Evolutionary conservation across 2,888 invertebrate species (phyloP).

Genomic region (Pachymerium ferrugineum): DNA sequence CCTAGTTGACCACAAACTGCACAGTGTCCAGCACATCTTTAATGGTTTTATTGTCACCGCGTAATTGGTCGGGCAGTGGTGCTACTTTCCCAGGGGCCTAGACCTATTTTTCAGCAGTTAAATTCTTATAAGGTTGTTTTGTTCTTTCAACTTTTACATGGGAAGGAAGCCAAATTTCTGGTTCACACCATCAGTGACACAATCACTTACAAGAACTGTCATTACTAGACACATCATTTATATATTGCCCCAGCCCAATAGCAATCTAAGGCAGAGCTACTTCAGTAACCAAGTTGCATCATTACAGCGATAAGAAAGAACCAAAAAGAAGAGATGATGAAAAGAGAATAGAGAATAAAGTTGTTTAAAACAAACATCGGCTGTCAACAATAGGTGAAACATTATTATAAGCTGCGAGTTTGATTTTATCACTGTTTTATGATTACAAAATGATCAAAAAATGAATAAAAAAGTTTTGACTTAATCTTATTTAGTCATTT

Average conservation of each 20-base stretch:
- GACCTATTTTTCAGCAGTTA: not conserved
- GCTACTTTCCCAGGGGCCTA: not conserved
- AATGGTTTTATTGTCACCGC: constrained; percentile 9
- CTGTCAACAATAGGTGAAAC: too few species aligned
- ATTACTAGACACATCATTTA: not conserved
- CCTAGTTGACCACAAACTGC: not conserved
- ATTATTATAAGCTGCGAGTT: too few species aligned
- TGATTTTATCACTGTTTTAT: too few species aligned
- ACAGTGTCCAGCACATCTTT: not conserved
- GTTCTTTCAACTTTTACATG: not conserved
- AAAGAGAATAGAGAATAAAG: too few species aligned
- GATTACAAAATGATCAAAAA: too few species aligned
- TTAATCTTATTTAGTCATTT: too few species aligned
- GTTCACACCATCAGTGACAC: not conserved
- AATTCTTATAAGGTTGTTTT: constrained; percentile 8
- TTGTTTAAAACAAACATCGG: too few species aligned
- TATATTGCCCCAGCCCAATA: not conserved
- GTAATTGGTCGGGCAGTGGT: constrained; percentile 4
- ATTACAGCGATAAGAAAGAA: too few species aligned
- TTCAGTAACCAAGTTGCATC: too few species aligned
- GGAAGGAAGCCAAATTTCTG: not conserved
- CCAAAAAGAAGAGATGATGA: too few species aligned
- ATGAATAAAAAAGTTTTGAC: too few species aligned
- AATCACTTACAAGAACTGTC: not conserved
- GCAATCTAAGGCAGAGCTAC: too few species aligned